Conservation (phyloP, 2,797 vertebrate species). For the Aselliscus stoliczkanus region DNA sequence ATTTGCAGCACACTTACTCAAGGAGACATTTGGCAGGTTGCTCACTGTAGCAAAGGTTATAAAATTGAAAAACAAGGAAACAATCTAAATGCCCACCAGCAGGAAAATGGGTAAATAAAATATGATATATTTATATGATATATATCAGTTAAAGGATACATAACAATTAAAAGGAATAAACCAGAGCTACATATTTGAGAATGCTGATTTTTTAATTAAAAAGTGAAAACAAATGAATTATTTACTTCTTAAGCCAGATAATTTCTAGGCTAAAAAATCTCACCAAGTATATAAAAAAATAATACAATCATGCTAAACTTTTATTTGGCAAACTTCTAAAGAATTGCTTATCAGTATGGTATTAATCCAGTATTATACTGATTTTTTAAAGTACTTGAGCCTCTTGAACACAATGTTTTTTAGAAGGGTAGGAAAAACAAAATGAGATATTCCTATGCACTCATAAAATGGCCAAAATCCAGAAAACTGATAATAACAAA, state of each 20-base stretch:
- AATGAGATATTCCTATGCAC: neutral
- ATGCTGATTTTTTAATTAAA: too few relatives aligned
- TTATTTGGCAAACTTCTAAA: neutral
- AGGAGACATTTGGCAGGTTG: neutral
- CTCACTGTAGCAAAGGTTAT: neutral
- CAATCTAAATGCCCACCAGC: neutral
- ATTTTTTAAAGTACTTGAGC: neutral
- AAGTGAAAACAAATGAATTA: neutral
- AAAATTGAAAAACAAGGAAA: neutral
- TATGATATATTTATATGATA: too few relatives aligned
- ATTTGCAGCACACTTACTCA: neutral
- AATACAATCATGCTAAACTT: neutral
- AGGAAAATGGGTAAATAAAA: neutral
- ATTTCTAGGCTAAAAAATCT: neutral
- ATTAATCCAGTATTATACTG: neutral
- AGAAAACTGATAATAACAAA: too few relatives aligned
- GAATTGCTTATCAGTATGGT: neutral
- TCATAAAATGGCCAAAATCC: neutral
- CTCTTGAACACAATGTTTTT: neutral
- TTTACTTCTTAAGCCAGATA: neutral
- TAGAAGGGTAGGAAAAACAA: neutral
- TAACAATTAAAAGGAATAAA: too few relatives aligned
- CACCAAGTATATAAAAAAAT: neutral
- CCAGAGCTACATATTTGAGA: too few relatives aligned
- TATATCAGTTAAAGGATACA: too few relatives aligned